A percentile compares a stretch with the other conserved stretches of the same genome.
Conservation (phyloP, 2,113 vertebrate species). For the Nothocercus nigrocapillus region DNA sequence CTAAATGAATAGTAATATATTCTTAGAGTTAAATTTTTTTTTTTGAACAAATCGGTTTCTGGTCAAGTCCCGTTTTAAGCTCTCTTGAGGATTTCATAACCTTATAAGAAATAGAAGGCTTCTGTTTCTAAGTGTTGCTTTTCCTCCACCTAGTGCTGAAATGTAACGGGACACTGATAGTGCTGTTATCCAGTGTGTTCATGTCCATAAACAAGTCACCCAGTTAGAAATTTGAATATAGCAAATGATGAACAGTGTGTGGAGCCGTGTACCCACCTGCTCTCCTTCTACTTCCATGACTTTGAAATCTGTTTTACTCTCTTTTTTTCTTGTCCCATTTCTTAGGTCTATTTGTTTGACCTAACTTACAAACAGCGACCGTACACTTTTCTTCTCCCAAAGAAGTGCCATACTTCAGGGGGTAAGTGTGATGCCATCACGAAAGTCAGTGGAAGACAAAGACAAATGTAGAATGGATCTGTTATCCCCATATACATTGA, state of each 20-base stretch:
- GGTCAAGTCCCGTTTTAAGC: not conserved
- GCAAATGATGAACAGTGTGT: not conserved
- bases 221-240: not conserved
- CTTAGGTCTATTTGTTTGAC: constrained; percentile 97
- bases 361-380: constrained; percentile 95
- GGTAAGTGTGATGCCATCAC: constrained; percentile 75
- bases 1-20: not conserved
- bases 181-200: not conserved
- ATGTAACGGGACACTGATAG: not conserved
- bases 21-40: not conserved
- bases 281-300: not conserved
- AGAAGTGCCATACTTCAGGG: constrained; percentile 88
- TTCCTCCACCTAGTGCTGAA: not conserved
- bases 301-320: not conserved
- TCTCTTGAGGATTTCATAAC: not conserved
- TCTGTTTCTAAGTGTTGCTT: not conserved
- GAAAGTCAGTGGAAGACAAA: not conserved
- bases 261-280: not conserved
- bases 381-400: constrained; percentile 93
- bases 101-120: not conserved
- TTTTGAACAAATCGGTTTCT: not conserved
- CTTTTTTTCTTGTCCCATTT: not conserved
- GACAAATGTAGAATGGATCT: not conserved
- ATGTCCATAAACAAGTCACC: not conserved
- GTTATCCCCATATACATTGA: not conserved